phyloP scores from a whole-genome alignment of 2,888 invertebrate genomes.

The Idaea straminata region DNA sequence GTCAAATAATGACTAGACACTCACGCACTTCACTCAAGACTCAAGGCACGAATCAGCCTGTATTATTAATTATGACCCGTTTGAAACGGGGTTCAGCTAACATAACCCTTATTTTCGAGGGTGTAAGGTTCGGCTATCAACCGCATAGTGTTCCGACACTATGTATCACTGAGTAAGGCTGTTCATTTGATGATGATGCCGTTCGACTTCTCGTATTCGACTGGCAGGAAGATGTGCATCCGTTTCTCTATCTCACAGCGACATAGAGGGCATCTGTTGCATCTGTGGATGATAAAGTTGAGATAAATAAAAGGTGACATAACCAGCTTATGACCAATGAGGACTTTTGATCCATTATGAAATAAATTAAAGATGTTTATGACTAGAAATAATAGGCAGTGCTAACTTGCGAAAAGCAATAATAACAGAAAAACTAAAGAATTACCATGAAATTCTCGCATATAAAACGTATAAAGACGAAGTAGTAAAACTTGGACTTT shows the following conservation, averaged over 20 bases:
- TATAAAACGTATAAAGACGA: too few species aligned
- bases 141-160: not conserved
- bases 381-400: too few species aligned
- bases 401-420: too few species aligned
- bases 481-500: too few species aligned
- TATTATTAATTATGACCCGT: slow-evolving; percentile 2
- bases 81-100: slow-evolving; percentile 4
- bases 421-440: too few species aligned
- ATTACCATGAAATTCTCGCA: too few species aligned
- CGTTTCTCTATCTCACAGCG: slow-evolving; percentile 84
- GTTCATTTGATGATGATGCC: slow-evolving; percentile 65
- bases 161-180: not conserved
- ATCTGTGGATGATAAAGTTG: slow-evolving; percentile 57
- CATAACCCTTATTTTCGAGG: not conserved
- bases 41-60: slow-evolving; percentile 11
- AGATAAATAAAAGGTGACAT: not conserved
- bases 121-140: slow-evolving; percentile 29
- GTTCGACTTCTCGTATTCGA: slow-evolving; percentile 71
- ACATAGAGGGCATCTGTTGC: slow-evolving; percentile 88
- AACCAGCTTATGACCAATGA: too few species aligned
- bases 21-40: slow-evolving; percentile 52
- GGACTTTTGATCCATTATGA: too few species aligned
- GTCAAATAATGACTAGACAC: slow-evolving; percentile 66
- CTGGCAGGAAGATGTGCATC: slow-evolving; percentile 85
- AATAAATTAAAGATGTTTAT: too few species aligned